A percentile compares a stretch with the other conserved stretches of the same genome.
phyloP scores from a whole-genome alignment of 2,888 invertebrate genomes.

The Nyleta sp. region DNA sequence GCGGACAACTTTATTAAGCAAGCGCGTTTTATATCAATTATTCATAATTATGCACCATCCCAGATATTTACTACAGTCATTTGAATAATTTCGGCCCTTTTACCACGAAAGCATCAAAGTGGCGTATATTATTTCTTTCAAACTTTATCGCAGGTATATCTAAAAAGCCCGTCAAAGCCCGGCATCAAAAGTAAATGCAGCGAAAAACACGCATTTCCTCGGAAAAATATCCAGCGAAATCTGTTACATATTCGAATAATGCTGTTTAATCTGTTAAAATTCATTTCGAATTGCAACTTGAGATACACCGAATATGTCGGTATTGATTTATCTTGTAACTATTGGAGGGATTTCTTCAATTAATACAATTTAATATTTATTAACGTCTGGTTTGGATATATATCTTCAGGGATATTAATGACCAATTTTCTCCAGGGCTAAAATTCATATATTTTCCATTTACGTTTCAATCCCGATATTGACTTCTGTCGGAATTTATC shows the following conservation, averaged over 20 bases:
- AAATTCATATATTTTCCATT: no score
- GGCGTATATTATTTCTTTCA: neutral
- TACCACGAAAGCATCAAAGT: no score
- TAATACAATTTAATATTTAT: no score
- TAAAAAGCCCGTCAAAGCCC: neutral
- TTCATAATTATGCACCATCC: constrained; percentile 4
- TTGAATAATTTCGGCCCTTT: constrained; percentile 1
- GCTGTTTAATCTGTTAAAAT: constrained; percentile 16
- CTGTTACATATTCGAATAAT: constrained; percentile 9
- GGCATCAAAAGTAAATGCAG: constrained; percentile 2
- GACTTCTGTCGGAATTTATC: no score
- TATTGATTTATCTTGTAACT: no score
- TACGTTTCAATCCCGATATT: no score
- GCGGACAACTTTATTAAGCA: neutral
- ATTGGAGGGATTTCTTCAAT: no score
- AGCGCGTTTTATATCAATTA: constrained; percentile 9
- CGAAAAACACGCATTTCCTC: neutral
- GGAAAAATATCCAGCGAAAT: constrained; percentile 4
- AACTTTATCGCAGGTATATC: neutral
- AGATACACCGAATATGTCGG: no score
- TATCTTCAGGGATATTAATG: no score
- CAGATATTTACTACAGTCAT: neutral
- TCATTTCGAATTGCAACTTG: no score
- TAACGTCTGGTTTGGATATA: no score
- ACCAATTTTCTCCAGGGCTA: no score